A percentile compares a stretch with the other conserved stretches of the same genome.
phyloP scores from a whole-genome alignment of 2,797 vertebrate species.

The Poecilia velifera region DNA sequence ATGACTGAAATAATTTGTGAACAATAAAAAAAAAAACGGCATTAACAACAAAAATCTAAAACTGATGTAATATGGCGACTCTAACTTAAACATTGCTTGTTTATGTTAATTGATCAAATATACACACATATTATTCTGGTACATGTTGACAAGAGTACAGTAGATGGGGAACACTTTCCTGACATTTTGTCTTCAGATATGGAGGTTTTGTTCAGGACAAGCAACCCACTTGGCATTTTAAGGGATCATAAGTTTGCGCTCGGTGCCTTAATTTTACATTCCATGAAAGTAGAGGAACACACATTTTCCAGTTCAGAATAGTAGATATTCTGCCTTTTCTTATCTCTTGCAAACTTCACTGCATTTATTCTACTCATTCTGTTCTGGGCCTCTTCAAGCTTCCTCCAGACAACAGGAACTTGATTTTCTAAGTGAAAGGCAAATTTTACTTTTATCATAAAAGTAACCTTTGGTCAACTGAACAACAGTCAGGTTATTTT shows the following conservation, averaged over 20 bases:
- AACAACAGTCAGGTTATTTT: not conserved
- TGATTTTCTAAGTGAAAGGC: not conserved
- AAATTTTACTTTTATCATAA: not conserved
- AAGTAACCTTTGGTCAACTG: not conserved
- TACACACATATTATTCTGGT: not conserved
- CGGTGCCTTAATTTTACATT: not conserved
- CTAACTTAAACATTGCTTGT: too few species aligned
- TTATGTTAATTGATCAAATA: not conserved
- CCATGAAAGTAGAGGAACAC: not conserved
- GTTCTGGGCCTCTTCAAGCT: not conserved
- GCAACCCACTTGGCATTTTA: not conserved
- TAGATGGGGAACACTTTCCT: not conserved
- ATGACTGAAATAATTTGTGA: not conserved
- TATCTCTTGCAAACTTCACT: not conserved
- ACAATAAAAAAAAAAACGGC: not conserved
- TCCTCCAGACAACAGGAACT: not conserved
- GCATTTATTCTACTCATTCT: not conserved
- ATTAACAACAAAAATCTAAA: not conserved
- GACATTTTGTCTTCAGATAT: not conserved
- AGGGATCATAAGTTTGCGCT: not conserved
- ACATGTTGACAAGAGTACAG: not conserved
- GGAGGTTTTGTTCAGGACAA: not conserved
- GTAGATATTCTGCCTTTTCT: not conserved
- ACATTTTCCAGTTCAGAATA: not conserved
- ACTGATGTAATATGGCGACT: too few species aligned